Evolutionary conservation across 2,113 vertebrate genomes (phyloP), one percentile per base, ranked within the genome.

Genomic region (Hyla sarda): DNA sequence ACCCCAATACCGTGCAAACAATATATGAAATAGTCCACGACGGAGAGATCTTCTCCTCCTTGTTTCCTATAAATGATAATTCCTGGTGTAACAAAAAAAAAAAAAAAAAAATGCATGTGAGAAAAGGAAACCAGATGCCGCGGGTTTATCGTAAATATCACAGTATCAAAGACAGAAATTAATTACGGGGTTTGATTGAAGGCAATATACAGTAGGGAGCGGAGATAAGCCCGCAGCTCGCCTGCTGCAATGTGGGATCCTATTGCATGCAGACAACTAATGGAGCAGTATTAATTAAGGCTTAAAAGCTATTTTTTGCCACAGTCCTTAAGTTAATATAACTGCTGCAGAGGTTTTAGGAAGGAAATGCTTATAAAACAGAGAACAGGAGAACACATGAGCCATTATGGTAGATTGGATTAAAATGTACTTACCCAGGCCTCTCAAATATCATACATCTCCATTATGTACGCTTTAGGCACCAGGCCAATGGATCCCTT

Each of bases 401-500:
- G 93, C 93, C 92, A 94, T 95, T 93, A 94, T 88, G 91, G 92
- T 93, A 94, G 94, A 96, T 94, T 93, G 93, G 93, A 95, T 94
- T 94, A 95, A 95, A 95, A 95, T 93, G 95, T 95, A 95, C 95
- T 97, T 94, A 97, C 95, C 92, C 92, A 89, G 92, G 89, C 88
- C 89, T 89, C 92, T 96, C 94, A 98, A 88, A 98, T 92, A 89
- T 92, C 94, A 89, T 99, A 99, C 92, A 99, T 95, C 95, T 98
- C 97, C 91, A 95, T 95, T 95, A 99, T 90, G 95, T 96, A 99
- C 90, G 93, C 94, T 96, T 96, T 99, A 91, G 98, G 98, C 93
- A 99, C 97, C 86, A 99, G 97, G 93, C 98, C 98, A 92, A 99
- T 93, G 84, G 91, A 91, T 92, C 97, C 98, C 81, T 97, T 96